Conservation (phyloP, 2,113 vertebrate species). For the Pelvicachromis taeniatus region DNA sequence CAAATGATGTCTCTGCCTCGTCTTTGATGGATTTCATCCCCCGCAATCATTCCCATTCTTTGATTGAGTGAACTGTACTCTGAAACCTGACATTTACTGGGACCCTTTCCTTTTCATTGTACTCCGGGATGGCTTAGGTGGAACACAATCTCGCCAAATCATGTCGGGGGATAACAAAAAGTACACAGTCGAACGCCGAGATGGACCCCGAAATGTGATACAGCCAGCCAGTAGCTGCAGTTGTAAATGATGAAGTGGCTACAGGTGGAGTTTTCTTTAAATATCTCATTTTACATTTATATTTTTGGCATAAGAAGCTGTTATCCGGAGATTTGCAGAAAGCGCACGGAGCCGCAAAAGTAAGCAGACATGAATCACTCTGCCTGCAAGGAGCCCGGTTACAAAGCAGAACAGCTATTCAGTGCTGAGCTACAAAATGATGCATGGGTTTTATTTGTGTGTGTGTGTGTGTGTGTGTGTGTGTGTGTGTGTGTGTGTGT, state of each 20-base stretch:
- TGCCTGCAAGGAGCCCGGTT: conserved; percentile 25
- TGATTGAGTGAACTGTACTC: not conserved
- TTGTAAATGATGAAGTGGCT: conserved; percentile 6
- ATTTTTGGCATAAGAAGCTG: conserved; percentile 45
- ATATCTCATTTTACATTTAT: conserved; percentile 37
- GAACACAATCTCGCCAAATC: not conserved
- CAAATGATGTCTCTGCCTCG: not conserved
- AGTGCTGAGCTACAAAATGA: not conserved
- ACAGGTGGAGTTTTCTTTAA: conserved; percentile 44
- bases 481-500: not conserved
- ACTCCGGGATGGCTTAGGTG: not conserved
- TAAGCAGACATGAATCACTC: conserved; percentile 48
- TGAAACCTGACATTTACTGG: not conserved
- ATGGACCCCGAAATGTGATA: conserved; percentile 10
- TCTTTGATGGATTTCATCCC: conserved; percentile 16
- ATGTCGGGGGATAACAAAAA: not conserved
- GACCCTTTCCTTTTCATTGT: not conserved
- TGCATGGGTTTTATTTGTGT: conserved; percentile 9
- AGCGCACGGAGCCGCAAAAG: conserved; percentile 31
- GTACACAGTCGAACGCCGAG: not conserved
- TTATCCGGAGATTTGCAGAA: conserved; percentile 31
- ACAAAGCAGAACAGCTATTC: conserved; percentile 29
- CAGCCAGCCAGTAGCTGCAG: not conserved
- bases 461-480: not conserved
- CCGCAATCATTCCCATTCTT: not conserved